A percentile compares a stretch with the other conserved stretches of the same genome.
These are phyloP conservation scores for Drosophila borborema DNA, from an alignment of 2,888 invertebrate genomes.

Conservation along the genomic window DNA sequence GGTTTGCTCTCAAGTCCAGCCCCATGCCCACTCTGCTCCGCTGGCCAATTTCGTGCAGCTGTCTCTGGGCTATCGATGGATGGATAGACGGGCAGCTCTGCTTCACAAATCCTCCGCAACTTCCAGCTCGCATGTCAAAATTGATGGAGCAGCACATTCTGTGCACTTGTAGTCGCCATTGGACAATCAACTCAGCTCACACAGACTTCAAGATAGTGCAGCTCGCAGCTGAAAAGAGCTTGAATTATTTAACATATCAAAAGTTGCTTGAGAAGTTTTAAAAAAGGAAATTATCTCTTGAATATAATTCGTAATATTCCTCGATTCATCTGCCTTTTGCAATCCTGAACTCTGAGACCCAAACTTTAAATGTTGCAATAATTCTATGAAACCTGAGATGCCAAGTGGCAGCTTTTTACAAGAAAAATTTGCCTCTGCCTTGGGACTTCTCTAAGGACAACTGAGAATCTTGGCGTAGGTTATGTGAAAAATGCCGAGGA, in stretches of 20 bases:
- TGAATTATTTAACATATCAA: not conserved
- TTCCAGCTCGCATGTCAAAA: conserved; percentile 32
- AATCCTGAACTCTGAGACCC: conserved; percentile 25
- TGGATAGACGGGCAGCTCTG: conserved; percentile 38
- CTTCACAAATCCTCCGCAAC: conserved; percentile 41
- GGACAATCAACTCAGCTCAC: conserved; percentile 8
- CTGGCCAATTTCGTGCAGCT: conserved; percentile 59
- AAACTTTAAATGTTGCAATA: conserved; percentile 31
- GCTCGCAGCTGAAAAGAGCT: not conserved
- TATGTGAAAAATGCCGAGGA: conserved; percentile 56
- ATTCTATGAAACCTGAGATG: conserved; percentile 40
- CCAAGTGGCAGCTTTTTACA: conserved; percentile 21
- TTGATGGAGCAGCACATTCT: conserved; percentile 49
- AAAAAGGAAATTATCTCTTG: not conserved
- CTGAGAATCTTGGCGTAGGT: conserved; percentile 44
- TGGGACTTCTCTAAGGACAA: conserved; percentile 38
- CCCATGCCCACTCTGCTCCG: not conserved
- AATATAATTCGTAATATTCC: not conserved
- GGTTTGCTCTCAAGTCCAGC: not conserved
- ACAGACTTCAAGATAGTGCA: not conserved
- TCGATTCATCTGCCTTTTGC: no score
- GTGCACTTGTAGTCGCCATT: conserved; percentile 2
- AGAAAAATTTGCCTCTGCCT: conserved; percentile 56
- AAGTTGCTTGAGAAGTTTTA: not conserved
- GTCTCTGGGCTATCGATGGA: conserved; percentile 59